Evolutionary conservation across 1,140 invertebrate genomes (phyloP).

Genomic region (Apis cerana): DNA sequence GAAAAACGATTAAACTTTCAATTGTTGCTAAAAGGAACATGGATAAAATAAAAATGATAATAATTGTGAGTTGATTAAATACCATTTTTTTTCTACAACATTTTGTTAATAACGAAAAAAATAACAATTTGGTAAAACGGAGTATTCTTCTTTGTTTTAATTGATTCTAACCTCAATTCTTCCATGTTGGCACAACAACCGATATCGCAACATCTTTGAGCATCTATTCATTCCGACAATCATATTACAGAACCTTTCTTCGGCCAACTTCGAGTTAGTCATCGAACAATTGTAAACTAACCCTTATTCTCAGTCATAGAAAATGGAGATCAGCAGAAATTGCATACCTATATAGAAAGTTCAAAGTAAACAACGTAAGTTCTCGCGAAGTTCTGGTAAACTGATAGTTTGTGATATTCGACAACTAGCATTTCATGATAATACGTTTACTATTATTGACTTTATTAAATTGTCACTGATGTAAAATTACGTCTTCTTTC

Average conservation of each 20-base stretch:
- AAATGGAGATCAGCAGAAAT: slow-evolving; percentile 9
- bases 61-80: too few relatives aligned
- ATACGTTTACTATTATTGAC: too few relatives aligned
- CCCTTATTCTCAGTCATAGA: slow-evolving; percentile 3
- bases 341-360: neutral
- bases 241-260: neutral
- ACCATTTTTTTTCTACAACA: neutral
- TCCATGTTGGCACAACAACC: too few relatives aligned
- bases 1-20: neutral
- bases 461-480: neutral
- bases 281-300: slow-evolving; percentile 13
- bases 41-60: neutral
- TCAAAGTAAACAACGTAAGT: slow-evolving; percentile 8
- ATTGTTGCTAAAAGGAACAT: neutral
- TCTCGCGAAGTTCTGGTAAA: neutral
- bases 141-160: too few relatives aligned
- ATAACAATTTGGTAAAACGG: too few relatives aligned
- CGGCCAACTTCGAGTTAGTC: neutral
- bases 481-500: too few relatives aligned
- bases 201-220: neutral
- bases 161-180: neutral
- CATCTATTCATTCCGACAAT: slow-evolving; percentile 9
- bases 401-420: neutral
- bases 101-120: too few relatives aligned
- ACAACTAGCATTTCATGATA: neutral